Evolutionary conservation across 2,888 invertebrate species (phyloP).

Genomic region (Drosophila helvetica): DNA sequence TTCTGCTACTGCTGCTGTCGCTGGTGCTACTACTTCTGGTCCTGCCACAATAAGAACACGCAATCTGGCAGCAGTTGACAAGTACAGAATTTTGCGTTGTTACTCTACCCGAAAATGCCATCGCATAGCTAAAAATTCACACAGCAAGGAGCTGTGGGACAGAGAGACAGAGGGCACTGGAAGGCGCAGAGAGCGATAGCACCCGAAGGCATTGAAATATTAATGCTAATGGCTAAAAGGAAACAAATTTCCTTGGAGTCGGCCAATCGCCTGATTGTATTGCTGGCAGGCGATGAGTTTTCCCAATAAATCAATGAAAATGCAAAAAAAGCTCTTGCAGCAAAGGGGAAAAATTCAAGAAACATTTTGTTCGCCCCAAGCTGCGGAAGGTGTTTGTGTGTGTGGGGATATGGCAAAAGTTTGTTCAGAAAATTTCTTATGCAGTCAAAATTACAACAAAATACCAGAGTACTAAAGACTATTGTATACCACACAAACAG

Average conservation of each 20-base stretch:
- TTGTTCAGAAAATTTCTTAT: conserved; percentile 17
- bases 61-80: conserved; percentile 77
- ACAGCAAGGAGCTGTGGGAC: background rate
- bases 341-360: background rate
- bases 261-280: conserved; percentile 60
- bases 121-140: conserved; percentile 53
- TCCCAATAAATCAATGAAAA: conserved; percentile 67
- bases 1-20: conserved; percentile 17
- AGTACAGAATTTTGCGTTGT: conserved; percentile 63
- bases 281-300: conserved; percentile 47
- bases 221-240: conserved; percentile 71
- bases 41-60: conserved; percentile 34
- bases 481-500: conserved; percentile 1
- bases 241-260: conserved; percentile 45
- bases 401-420: background rate
- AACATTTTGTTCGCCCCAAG: background rate
- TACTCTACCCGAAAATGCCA: conserved; percentile 42
- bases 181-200: background rate
- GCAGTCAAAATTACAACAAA: conserved; percentile 27
- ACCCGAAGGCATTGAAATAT: conserved; percentile 67
- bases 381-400: background rate
- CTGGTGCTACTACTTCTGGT: conserved; percentile 10
- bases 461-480: conserved; percentile 8
- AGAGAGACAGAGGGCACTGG: background rate
- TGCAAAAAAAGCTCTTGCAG: conserved; percentile 45